Conservation (phyloP, 2,888 invertebrate species). For the Rhamphomyia laevipes region DNA sequence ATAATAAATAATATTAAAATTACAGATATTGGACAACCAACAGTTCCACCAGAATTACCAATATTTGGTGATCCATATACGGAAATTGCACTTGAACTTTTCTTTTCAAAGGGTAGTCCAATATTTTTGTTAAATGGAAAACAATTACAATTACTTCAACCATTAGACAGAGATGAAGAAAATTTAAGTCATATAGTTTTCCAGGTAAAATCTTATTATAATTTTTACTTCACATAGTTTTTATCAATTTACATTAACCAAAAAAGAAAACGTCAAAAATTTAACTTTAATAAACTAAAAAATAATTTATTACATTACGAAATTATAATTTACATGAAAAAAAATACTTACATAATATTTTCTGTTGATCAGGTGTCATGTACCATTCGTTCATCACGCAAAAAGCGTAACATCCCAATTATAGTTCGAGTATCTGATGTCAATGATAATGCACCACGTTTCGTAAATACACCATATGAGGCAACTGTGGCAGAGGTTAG, state of each 20-base stretch:
- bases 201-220: conserved; percentile 49
- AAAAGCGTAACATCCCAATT: conserved; percentile 73
- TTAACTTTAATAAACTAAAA: too few relatives aligned
- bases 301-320: too few relatives aligned
- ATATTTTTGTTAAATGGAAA: conserved; percentile 74
- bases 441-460: conserved; percentile 79
- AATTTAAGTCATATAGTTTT: conserved; percentile 80
- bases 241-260: too few relatives aligned
- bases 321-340: neutral
- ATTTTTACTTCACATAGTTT: too few relatives aligned
- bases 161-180: conserved; percentile 74
- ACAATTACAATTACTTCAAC: conserved; percentile 62
- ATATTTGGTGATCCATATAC: conserved; percentile 71
- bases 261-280: too few relatives aligned
- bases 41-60: conserved; percentile 67
- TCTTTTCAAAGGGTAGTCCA: conserved; percentile 67
- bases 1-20: too few relatives aligned
- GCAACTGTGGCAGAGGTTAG: conserved; percentile 72
- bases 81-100: conserved; percentile 64
- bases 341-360: conserved; percentile 1
- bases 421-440: conserved; percentile 83
- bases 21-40: conserved; percentile 73
- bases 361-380: conserved; percentile 57
- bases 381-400: conserved; percentile 65
- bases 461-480: conserved; percentile 73